Conservation (phyloP, 2,797 vertebrate species). For the Syngnathus acus region DNA sequence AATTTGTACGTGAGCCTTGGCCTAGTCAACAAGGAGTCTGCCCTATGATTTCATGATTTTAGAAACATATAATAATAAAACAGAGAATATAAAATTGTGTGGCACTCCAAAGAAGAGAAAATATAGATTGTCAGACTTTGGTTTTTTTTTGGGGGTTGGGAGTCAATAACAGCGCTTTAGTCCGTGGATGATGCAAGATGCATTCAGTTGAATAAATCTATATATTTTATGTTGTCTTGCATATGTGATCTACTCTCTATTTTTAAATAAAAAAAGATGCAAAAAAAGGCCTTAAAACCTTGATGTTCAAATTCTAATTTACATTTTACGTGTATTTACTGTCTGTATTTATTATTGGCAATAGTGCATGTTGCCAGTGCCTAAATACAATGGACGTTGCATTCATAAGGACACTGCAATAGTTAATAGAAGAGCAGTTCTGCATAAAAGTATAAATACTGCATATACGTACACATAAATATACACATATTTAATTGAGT, state of each 20-base stretch:
- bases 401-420: background rate
- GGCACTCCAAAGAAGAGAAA: background rate
- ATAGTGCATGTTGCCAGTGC: background rate
- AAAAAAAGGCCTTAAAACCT: slow-evolving; percentile 4
- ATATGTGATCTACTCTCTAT: background rate
- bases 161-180: background rate
- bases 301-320: background rate
- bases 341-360: background rate
- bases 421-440: too few relatives aligned
- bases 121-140: background rate
- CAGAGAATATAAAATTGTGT: background rate
- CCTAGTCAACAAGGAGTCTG: background rate
- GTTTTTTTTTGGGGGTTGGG: background rate
- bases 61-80: background rate
- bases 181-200: background rate
- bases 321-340: background rate
- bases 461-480: too few relatives aligned
- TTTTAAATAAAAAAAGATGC: slow-evolving; percentile 1
- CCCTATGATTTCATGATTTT: background rate
- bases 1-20: background rate
- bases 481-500: too few relatives aligned
- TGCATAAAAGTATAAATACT: too few relatives aligned
- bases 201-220: background rate
- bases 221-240: slow-evolving; percentile 6
- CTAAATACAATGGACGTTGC: background rate